Conservation (phyloP, 92 coral and sea anemone genomes). For the Phenganax subtilis region DNA sequence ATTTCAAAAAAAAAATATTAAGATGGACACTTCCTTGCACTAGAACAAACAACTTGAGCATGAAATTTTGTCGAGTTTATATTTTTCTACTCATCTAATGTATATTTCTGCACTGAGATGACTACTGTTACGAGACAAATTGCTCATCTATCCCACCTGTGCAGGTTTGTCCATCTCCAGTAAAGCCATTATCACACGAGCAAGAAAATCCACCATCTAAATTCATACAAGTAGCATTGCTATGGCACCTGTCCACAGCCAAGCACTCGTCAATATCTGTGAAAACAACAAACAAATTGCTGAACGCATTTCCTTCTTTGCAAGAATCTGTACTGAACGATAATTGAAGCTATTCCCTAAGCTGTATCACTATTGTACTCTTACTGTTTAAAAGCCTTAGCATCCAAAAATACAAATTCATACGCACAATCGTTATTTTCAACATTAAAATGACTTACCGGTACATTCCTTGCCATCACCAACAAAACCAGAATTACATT, state of each 20-base stretch:
- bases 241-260: slow-evolving; percentile 36
- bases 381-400: too few species aligned
- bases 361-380: too few species aligned
- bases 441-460: slow-evolving; percentile 20
- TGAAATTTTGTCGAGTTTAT: too few species aligned
- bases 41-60: too few species aligned
- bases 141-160: slow-evolving; percentile 23
- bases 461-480: slow-evolving; percentile 41
- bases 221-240: slow-evolving; percentile 52
- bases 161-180: slow-evolving; percentile 43
- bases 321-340: too few species aligned
- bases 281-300: not conserved
- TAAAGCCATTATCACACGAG: slow-evolving; percentile 47
- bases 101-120: too few species aligned
- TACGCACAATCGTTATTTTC: too few species aligned
- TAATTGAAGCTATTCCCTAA: too few species aligned
- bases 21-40: too few species aligned
- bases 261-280: slow-evolving; percentile 31
- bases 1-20: too few species aligned
- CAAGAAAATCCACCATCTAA: slow-evolving; percentile 56
- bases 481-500: slow-evolving; percentile 29
- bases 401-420: not conserved
- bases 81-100: too few species aligned
- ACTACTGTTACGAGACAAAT: not conserved
- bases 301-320: not conserved